Base-by-base conservation (phyloP, 2,888 invertebrate species). In the Amphipyra tragopoginis region DNA sequence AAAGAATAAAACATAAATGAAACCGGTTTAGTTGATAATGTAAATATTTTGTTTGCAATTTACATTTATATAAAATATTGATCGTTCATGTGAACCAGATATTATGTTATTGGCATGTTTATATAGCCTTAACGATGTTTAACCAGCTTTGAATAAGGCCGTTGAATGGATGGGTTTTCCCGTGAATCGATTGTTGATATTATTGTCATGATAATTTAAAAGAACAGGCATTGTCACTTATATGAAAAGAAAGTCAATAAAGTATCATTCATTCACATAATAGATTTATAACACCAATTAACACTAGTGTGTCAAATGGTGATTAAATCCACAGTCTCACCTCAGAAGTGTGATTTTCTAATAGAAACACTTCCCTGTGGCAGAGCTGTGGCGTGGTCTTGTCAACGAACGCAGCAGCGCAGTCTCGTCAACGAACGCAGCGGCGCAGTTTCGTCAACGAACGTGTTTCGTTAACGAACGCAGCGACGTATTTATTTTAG, bases 21-120 rank as follows among this genome's bases (percentile, higher is more conserved):
- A 68, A 57, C 72, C 14, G 13, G 72, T 68, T 57, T 9, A 42
- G 4, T 11, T 26, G 15, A 4, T 8, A 33, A 15, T 7, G 6
- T 39, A 44, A 50, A 53, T 39, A 57, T 61, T 51, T 52, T 44
- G 33, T 15, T 14, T 8, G 7, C 39, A 49, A 59, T 63, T 60
- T 44, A 3, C 21, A 70, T 59, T 52, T 44, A 38, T 15, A 52
- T 65, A 58, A 58, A 49, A 50, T 62, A 47, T 70, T 43, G 9
- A 39, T 48, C 45, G 39, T 57, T 55, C 40, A 43, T 54, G n/a
- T 57, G 55, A 43, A 51, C 53, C 40, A 39, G 36, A 47, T 65
- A 58, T 49, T 39, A n/a, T 44, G 26, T 42, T 63, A 54, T 56
- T 70, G 58, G 45, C 52, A 61, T 65, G 40, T 60, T 65, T 62